Evolutionary conservation across 92 coral and sea anemone species (phyloP), one percentile per base, ranked within the genome.

Genomic region (Heliopora coerulea): DNA sequence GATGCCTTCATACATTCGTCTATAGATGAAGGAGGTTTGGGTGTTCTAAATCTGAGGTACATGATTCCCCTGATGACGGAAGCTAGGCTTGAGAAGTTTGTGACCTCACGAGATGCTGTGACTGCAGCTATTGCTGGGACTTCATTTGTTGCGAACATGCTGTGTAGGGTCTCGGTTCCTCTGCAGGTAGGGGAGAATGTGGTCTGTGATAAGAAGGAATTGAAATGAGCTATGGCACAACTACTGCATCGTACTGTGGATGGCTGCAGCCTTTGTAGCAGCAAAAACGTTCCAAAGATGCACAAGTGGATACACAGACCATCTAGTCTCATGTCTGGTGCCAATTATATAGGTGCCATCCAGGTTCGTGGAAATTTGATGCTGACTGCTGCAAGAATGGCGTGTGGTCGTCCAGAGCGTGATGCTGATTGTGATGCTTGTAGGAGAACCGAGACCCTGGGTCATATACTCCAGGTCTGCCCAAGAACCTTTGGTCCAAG

Each of bases 391-490:
- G 58, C 33, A 0, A 3, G 82, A 0, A 34, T 39, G 11, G 66
- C 82, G 5, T 39, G 78, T 1, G 82, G 82, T 4, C 73, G 78
- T 11, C 75, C 74, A 3, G 15, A 8, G 15, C 35, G 49, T 4
- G 7, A 7, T 24, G 23, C n/a, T 26, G 8, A 1, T 13, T 82
- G 82, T 39, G 86, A 76, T 3, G 52, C 56, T 2, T 39, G 85
- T 28, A 54, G 62, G 0, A 25, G 77, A 28, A 13, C 46, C 8
- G 81, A 44, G 81, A 39, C 81, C 24, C 24, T 81, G 14, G 81
- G 75, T 1, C 85, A 81, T 52, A 49, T 81, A 60, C 34, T 81
- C 1, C 75, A 72, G 76, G 68, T 74, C 6, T 80, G 84, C 29
- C 73, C 78, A 0, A 39, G 54, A 7, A 61, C 72, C 4, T 67